Conservation (phyloP, 2,113 vertebrate species). For the Alethe castanea region DNA sequence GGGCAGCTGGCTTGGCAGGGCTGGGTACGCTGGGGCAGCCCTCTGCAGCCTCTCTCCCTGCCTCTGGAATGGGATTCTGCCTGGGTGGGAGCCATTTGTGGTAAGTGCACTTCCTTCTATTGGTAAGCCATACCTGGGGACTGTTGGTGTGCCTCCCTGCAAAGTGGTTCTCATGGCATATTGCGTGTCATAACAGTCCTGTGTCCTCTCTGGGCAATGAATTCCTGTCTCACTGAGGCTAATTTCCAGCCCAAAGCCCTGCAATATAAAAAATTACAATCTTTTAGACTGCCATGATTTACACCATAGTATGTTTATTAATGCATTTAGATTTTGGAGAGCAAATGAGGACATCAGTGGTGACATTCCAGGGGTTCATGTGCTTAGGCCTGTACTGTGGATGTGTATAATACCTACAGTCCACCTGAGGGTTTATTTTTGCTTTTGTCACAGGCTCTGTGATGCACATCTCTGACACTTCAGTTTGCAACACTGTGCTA, state of each 20-base stretch:
- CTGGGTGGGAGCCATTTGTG: not conserved
- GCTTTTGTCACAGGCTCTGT: not conserved
- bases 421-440: not conserved
- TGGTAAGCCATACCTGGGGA: not conserved
- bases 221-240: not conserved
- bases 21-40: not conserved
- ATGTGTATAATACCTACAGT: not conserved
- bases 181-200: accelerated
- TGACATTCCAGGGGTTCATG: not conserved
- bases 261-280: not conserved
- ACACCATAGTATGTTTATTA: not conserved
- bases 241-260: not conserved
- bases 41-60: not conserved
- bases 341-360: not conserved
- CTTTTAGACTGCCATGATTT: not conserved
- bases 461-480: not conserved
- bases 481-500: not conserved
- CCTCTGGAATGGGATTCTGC: accelerated
- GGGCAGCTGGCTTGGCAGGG: accelerated
- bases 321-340: not conserved
- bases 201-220: accelerated
- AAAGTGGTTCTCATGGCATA: not conserved
- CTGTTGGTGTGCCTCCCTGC: not conserved
- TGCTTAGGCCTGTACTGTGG: not conserved
- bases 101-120: accelerated